Evolutionary conservation across 2,113 vertebrate species (phyloP), one percentile per base, ranked within the genome.

Genomic region (Oceanites oceanicus): DNA sequence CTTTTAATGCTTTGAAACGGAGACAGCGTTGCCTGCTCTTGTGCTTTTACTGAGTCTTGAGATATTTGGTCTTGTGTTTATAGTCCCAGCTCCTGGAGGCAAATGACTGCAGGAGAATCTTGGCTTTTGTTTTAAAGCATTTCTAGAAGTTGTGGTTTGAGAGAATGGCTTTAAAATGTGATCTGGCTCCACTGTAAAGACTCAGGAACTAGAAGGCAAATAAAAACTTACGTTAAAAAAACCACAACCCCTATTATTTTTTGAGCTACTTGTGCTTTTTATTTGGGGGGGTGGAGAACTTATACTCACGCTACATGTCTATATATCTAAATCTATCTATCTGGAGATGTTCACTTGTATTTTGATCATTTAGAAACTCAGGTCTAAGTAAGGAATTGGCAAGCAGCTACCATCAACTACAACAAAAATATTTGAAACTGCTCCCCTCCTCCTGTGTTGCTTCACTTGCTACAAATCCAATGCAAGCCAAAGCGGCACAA

Each of bases 151-250:
- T 85, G 75, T 78, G 86, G 55, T 84, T 92, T 80, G 68, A 44
- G 83, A 93, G 59, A 90, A 84, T 16, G 45, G 75, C 58, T 95
- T 95, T 90, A 95, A 96, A 96, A 90, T n/a, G 40, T 42, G 78
- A 83, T 83, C 90, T 90, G 72, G 55, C 78, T 92, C 45, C 63
- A 59, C 47, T 74, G n/a, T 30, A 95, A 90, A 96, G 71, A 27
- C 29, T 27, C 45, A n/a, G 75, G 47, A 68, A 82, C 50, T 75
- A 72, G 45, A 76, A 93, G 32, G 66, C 53, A 93, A 95, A 72
- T 89, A 91, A 96, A 96, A 96, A 30, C 8, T 32, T 16, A 21
- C 32, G 47, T 85, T 65, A 77, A 74, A 86, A 81, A 84, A 65
- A 5, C 0, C 63, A 80, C 29, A 86, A 56, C 13, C 20, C 20